phyloP scores from a whole-genome alignment of 37 sponge, comb jelly and placozoan genomes.

The Spongilla lacustris region DNA sequence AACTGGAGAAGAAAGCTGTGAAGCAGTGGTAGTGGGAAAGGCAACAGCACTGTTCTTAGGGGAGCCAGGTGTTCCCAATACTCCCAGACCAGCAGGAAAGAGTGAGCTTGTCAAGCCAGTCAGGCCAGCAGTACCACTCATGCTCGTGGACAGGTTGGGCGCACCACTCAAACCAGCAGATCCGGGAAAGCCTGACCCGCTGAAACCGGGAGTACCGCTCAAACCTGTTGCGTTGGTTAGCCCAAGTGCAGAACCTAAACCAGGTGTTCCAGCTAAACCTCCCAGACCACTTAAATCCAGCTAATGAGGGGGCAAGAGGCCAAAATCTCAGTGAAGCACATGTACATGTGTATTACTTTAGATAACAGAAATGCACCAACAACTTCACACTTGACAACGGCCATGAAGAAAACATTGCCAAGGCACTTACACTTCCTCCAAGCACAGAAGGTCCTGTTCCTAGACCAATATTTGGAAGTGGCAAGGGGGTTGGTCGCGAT shows the following conservation, averaged over 20 bases:
- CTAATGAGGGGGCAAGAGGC: not conserved
- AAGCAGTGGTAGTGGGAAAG: not conserved
- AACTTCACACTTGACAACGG: not conserved
- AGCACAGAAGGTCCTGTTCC: not conserved
- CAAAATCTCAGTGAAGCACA: not conserved
- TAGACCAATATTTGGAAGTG: not conserved
- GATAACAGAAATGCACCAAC: not conserved
- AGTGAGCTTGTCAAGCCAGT: not conserved
- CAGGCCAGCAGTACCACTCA: not conserved
- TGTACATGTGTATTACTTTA: not conserved
- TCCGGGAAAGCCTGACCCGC: not conserved
- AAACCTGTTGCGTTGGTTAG: not conserved
- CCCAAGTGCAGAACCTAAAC: not conserved
- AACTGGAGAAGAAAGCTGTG: slow-evolving; percentile 9
- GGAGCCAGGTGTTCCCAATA: slow-evolving; percentile 8
- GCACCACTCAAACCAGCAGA: not conserved
- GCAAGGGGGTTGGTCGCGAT: slow-evolving; percentile 26
- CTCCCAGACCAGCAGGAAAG: slow-evolving; percentile 3
- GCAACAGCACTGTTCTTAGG: not conserved
- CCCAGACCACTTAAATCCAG: slow-evolving; percentile 12
- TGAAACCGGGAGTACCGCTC: not conserved
- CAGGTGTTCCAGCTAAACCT: slow-evolving; percentile 1
- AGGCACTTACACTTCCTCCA: not conserved
- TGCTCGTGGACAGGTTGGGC: not conserved
- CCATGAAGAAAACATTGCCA: not conserved